These are phyloP conservation scores for Acromyrmex charruanus DNA, from an alignment of 1,140 invertebrate genomes.

Conservation along the genomic window DNA sequence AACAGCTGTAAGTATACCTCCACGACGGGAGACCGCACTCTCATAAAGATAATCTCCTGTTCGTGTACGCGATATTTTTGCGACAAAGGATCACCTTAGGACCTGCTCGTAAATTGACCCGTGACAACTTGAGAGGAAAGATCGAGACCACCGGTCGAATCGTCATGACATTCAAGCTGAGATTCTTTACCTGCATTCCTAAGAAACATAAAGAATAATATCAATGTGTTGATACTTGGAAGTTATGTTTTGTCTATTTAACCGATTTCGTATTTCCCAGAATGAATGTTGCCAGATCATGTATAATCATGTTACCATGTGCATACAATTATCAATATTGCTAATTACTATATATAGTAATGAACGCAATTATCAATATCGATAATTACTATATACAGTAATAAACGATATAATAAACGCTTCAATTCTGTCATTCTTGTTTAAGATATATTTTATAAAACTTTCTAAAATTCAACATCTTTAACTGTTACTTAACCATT, in stretches of 20 bases:
- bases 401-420: no score
- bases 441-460: no score
- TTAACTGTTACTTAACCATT: no score
- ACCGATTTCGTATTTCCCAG: background rate
- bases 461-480: no score
- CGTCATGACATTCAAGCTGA: background rate
- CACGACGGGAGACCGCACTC: background rate
- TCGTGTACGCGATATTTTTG: slow-evolving; percentile 33
- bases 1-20: slow-evolving; percentile 57
- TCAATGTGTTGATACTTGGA: background rate
- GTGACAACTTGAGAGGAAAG: slow-evolving; percentile 1
- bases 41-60: slow-evolving; percentile 35
- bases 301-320: background rate
- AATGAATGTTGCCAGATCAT: background rate
- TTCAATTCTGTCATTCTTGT: no score
- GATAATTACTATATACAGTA: background rate
- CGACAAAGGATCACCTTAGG: background rate
- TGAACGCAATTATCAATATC: background rate
- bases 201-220: background rate
- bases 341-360: background rate
- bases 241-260: background rate
- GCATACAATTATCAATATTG: background rate
- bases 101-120: slow-evolving; percentile 25
- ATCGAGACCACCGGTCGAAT: slow-evolving; percentile 21
- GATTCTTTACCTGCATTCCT: background rate